phyloP scores from a whole-genome alignment of 1,140 invertebrate genomes.

The Microplitis mediator region DNA sequence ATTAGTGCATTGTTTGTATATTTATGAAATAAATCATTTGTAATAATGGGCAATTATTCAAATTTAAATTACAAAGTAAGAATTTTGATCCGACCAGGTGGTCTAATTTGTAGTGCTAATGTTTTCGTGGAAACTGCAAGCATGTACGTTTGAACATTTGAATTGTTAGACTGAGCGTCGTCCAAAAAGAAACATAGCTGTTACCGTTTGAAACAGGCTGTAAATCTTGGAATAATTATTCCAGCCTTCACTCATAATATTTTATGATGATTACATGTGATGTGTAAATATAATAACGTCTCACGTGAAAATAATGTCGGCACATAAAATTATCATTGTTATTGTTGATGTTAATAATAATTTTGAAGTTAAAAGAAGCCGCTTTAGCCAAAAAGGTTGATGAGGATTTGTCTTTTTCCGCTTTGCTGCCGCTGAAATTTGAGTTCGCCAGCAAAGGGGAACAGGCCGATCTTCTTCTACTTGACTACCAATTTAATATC shows the following conservation, averaged over 20 bases:
- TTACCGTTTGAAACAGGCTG: neutral
- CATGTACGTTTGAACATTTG: neutral
- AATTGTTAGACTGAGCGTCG: neutral
- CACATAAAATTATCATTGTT: no score
- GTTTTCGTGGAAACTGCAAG: neutral
- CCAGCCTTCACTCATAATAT: neutral
- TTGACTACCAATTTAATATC: neutral
- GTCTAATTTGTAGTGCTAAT: neutral
- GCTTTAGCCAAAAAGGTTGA: neutral
- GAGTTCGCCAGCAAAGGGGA: slow-evolving; percentile 18
- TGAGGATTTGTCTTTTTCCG: slow-evolving; percentile 56
- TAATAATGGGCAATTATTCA: no score
- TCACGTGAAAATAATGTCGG: no score
- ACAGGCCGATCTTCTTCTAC: slow-evolving; percentile 9
- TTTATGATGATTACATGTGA: no score
- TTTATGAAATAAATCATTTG: no score
- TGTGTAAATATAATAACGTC: no score
- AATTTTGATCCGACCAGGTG: neutral
- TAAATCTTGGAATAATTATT: neutral
- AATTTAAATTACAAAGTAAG: neutral
- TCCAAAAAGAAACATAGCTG: no score
- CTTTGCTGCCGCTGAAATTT: slow-evolving; percentile 51
- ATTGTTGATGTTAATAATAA: no score
- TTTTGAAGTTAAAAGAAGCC: no score
- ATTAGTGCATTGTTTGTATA: no score